These are phyloP conservation scores for Stratiomys singularior DNA, from an alignment of 2,888 invertebrate species.

Conservation along the genomic window DNA sequence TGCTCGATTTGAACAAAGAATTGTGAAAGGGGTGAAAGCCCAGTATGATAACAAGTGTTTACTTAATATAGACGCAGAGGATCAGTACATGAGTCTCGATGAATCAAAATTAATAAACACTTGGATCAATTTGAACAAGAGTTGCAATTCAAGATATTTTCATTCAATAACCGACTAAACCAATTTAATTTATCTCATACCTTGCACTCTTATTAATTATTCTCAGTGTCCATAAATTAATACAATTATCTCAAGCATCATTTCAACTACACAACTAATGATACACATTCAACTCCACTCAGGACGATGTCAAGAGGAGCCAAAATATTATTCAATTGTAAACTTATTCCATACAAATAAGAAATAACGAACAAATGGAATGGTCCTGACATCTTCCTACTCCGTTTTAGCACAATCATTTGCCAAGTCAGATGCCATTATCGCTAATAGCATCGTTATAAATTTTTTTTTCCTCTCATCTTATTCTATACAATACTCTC, in stretches of 20 bases:
- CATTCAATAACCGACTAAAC: too few relatives aligned
- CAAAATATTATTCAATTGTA: conserved; percentile 5
- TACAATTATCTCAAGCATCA: not conserved
- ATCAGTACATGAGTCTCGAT: too few relatives aligned
- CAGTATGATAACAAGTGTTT: too few relatives aligned
- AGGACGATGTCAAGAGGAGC: not conserved
- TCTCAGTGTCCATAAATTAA: not conserved
- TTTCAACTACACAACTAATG: not conserved
- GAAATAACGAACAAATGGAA: not conserved
- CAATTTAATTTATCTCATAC: too few relatives aligned
- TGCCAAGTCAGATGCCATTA: conserved; percentile 28
- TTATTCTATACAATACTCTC: conserved; percentile 19
- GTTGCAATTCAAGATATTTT: too few relatives aligned
- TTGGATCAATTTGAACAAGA: too few relatives aligned
- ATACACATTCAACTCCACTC: not conserved
- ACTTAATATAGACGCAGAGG: too few relatives aligned
- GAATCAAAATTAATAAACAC: too few relatives aligned
- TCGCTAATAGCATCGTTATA: conserved; percentile 43
- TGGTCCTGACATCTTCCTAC: not conserved
- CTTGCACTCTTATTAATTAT: not conserved
- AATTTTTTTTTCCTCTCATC: conserved; percentile 17
- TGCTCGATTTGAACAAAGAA: too few relatives aligned
- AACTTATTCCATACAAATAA: not conserved
- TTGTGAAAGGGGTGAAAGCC: too few relatives aligned
- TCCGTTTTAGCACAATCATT: too few relatives aligned